These are phyloP conservation scores for Spinibarbus caldwelli DNA, from an alignment of 2,797 vertebrate genomes.

Conservation along the genomic window DNA sequence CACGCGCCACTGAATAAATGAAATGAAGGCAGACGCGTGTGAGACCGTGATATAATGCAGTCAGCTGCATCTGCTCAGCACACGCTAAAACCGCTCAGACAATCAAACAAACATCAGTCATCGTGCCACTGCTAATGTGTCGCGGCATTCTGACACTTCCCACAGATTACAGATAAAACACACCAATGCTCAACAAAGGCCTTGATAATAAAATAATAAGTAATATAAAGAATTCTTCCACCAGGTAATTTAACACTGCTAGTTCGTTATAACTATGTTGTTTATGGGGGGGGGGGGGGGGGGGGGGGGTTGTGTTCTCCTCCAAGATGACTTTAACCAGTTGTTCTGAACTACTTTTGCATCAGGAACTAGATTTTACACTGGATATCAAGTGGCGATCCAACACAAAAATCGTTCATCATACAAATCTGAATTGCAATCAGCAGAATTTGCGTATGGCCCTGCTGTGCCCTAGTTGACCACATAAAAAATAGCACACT, in stretches of 20 bases:
- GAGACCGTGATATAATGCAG: neutral
- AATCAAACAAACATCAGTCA: neutral
- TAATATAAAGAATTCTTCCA: neutral
- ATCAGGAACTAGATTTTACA: too few species aligned
- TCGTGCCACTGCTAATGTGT: neutral
- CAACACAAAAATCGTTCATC: too few species aligned
- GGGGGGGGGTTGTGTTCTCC: too few species aligned
- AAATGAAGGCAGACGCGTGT: neutral
- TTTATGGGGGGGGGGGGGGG: too few species aligned
- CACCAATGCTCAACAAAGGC: neutral
- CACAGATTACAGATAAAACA: neutral
- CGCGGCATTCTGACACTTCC: neutral
- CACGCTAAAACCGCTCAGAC: neutral
- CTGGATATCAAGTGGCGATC: too few species aligned
- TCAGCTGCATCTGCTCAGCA: neutral
- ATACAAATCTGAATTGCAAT: too few species aligned
- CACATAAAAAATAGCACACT: too few species aligned
- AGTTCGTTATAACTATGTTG: neutral
- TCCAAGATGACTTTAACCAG: too few species aligned
- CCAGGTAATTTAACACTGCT: neutral
- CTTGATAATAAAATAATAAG: neutral
- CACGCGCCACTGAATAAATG: neutral
- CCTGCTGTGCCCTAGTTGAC: too few species aligned
- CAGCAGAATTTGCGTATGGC: too few species aligned
- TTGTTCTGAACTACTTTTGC: too few species aligned